Conservation (phyloP, 2,888 invertebrate genomes). For the Lumbricus terrestris region DNA sequence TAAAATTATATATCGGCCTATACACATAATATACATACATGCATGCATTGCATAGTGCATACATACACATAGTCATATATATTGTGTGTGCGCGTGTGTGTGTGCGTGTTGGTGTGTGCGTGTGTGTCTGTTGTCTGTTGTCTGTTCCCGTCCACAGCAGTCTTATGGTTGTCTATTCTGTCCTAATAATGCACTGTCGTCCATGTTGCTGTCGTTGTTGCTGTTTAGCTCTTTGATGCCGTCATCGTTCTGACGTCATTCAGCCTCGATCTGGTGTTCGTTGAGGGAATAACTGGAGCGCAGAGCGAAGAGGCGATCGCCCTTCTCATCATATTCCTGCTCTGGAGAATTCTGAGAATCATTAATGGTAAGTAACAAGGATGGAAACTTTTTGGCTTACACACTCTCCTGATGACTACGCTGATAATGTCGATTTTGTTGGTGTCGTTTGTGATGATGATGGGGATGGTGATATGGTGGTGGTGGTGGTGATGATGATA, state of each 20-base stretch:
- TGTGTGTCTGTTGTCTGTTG: too few relatives aligned
- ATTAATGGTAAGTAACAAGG: conserved; percentile 49
- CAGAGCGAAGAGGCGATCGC: conserved; percentile 51
- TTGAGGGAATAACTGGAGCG: conserved; percentile 9
- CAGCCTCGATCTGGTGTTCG: conserved; percentile 17
- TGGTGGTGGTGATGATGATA: conserved; percentile 21
- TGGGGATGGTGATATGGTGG: conserved; percentile 24
- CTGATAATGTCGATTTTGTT: conserved; percentile 19
- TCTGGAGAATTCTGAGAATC: conserved; percentile 57
- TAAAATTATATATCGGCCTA: too few relatives aligned
- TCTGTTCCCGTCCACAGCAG: not conserved
- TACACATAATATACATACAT: not conserved
- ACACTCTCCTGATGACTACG: not conserved
- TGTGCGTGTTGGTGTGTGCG: too few relatives aligned
- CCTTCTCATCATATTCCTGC: conserved; percentile 52
- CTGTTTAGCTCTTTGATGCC: conserved; percentile 9
- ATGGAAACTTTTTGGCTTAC: too few relatives aligned
- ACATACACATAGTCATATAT: not conserved
- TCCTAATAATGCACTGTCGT: not conserved
- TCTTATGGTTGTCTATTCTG: not conserved
- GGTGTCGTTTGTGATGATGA: conserved; percentile 20
- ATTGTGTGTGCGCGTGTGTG: too few relatives aligned
- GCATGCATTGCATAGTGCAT: too few relatives aligned
- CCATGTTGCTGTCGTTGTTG: not conserved
- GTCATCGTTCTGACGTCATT: conserved; percentile 19